Conservation (phyloP, 1,140 invertebrate genomes). For the Drosophila malerkotliana region DNA sequence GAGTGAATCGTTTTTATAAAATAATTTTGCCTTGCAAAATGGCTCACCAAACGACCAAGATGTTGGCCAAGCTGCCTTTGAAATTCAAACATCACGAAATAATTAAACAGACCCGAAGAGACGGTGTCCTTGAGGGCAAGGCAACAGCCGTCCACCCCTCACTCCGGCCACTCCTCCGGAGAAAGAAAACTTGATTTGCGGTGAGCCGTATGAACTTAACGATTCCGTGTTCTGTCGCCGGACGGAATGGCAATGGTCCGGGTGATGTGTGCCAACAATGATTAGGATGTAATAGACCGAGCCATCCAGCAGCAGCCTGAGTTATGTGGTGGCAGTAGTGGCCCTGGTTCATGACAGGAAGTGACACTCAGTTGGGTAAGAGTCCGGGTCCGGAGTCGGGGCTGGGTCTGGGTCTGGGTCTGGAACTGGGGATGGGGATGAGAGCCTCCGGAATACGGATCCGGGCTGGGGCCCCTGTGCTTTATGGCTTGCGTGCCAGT, state of each 20-base stretch:
- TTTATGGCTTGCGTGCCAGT: constrained; percentile 62
- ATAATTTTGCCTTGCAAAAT: too few relatives aligned
- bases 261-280: constrained; percentile 23
- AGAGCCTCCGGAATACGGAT: background rate
- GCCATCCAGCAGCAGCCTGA: background rate
- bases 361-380: constrained; percentile 6
- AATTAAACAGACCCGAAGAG: background rate
- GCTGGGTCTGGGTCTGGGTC: background rate
- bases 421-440: too few relatives aligned
- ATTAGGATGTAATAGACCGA: constrained; percentile 30
- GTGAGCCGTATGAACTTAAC: constrained; percentile 4
- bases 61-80: background rate
- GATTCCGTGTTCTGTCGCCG: constrained; percentile 9
- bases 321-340: background rate
- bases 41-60: too few relatives aligned
- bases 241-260: background rate
- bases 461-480: constrained; percentile 1
- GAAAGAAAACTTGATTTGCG: constrained; percentile 11
- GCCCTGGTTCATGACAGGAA: constrained; percentile 4
- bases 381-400: background rate
- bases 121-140: background rate
- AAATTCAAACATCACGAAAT: background rate
- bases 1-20: too few relatives aligned
- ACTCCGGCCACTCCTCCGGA: background rate
- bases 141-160: background rate